These are phyloP conservation scores for Gallinago media DNA, from an alignment of 2,113 vertebrate species.

Conservation along the genomic window DNA sequence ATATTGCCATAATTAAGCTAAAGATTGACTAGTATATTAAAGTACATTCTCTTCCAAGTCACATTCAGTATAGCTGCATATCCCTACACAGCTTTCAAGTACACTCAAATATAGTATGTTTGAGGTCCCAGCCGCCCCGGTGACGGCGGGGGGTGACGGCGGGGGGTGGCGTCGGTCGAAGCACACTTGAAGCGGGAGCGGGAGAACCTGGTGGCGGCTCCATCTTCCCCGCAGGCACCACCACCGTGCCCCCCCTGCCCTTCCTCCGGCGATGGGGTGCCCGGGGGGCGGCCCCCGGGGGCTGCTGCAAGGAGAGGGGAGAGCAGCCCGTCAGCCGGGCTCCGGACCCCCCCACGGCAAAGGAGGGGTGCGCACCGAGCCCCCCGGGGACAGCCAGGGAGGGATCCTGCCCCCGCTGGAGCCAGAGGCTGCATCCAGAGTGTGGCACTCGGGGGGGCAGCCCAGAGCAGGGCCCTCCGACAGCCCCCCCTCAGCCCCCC, in stretches of 20 bases:
- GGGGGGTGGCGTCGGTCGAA: not conserved
- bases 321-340: not conserved
- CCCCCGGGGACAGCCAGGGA: not conserved
- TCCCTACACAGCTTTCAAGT: not conserved
- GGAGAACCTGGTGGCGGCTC: conserved; percentile 26
- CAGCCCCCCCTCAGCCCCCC: not conserved
- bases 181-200: conserved; percentile 17
- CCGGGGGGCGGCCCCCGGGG: conserved; percentile 76
- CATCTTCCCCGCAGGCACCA: conserved; percentile 79
- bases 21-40: not conserved
- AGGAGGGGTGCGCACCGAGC: accelerated
- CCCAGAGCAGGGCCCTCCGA: accelerated
- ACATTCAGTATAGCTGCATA: not conserved
- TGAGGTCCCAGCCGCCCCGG: conserved; percentile 15
- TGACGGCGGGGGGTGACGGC: not conserved
- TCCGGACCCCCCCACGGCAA: accelerated
- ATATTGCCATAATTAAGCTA: not conserved
- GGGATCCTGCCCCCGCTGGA: not conserved
- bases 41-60: not conserved
- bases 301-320: conserved; percentile 66
- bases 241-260: conserved; percentile 75
- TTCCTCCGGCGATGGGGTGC: conserved; percentile 77
- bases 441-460: not conserved
- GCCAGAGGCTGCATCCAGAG: accelerated
- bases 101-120: not conserved